Evolutionary conservation across 2,797 vertebrate genomes (phyloP), one percentile per base, ranked within the genome.

Genomic region (Cynopterus sphinx): DNA sequence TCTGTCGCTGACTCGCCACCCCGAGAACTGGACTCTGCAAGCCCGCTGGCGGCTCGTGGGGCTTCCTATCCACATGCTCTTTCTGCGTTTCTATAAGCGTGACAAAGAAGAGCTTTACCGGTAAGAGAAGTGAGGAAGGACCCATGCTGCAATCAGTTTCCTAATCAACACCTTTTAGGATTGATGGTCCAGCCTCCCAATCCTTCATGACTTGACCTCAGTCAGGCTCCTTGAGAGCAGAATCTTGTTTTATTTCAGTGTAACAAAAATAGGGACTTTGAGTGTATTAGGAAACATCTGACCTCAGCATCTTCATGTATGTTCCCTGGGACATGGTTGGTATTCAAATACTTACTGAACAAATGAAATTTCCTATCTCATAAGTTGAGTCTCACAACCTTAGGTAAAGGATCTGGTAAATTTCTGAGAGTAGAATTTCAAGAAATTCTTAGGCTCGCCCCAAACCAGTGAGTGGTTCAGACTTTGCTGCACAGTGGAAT

Each of bases 31-130:
- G 93, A 99, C 98, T 33, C 97, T 99, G 51, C 99, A 99, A 91
- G 99, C 99, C 5, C 99, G 99, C 67, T 99, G 99, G 99, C 98
- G 99, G 75, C 96, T 99, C 19, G 97, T 96, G 0, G 99, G 99
- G 7, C 98, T 99, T 61, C 99, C 99, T 7, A 97, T 99, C 85
- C 98, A 99, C 94, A 93, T 98, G 15, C 95, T 99, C 73, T 96
- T 99, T 36, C 93, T 99, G 77, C 98, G 98, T 96, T 99, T 99
- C 98, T 99, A 99, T 97, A 98, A 98, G 59, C 98, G 97, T 57
- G 99, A 99, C 97, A 99, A 99, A 96, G 98, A 97, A 0, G 98
- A 98, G 2, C 98, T 99, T 59, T 99, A 99, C 97, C 99, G 99
- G 99, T 99, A 90, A 96, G 97, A 33, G 21, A 65, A 55, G 22